Evolutionary conservation across 2,113 vertebrate species (phyloP).

Genomic region (Paratilapia polleni): DNA sequence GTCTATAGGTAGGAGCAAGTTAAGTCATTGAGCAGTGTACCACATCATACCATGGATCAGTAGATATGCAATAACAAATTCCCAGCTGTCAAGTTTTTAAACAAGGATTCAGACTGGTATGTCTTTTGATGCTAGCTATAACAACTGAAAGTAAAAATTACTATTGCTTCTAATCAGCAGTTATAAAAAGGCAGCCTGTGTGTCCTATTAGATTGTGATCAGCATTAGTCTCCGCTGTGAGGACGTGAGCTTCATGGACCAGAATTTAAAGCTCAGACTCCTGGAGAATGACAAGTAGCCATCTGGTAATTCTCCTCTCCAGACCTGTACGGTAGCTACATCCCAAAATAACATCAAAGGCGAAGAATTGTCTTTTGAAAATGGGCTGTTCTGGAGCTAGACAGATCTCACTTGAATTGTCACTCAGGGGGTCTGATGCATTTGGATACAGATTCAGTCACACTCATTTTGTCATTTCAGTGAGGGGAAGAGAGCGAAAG

Average conservation of each 20-base stretch:
- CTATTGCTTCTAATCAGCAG: conserved; percentile 5
- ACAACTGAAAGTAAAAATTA: not conserved
- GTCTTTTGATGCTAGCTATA: not conserved
- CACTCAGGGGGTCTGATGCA: conserved; percentile 62
- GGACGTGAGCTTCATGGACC: conserved; percentile 20
- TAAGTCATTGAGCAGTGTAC: not conserved
- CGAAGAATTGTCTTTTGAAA: conserved; percentile 62
- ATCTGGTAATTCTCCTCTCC: conserved; percentile 68
- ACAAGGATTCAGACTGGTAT: not conserved
- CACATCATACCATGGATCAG: not conserved
- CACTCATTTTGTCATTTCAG: conserved; percentile 26
- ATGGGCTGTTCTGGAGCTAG: conserved; percentile 31
- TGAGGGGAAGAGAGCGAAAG: conserved; percentile 32
- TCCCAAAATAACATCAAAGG: conserved; percentile 76
- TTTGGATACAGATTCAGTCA: conserved; percentile 45
- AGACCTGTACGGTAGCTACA: conserved; percentile 49
- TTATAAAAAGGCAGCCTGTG: conserved; percentile 2
- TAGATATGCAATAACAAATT: not conserved
- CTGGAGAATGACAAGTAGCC: conserved; percentile 68
- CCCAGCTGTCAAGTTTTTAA: not conserved
- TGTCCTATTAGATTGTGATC: conserved; percentile 40
- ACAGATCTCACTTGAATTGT: conserved; percentile 54
- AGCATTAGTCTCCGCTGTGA: conserved; percentile 28
- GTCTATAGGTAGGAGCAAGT: not conserved
- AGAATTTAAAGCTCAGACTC: conserved; percentile 43